phyloP scores from a whole-genome alignment of 2,888 invertebrate species.

The Heteromurus nitidus region DNA sequence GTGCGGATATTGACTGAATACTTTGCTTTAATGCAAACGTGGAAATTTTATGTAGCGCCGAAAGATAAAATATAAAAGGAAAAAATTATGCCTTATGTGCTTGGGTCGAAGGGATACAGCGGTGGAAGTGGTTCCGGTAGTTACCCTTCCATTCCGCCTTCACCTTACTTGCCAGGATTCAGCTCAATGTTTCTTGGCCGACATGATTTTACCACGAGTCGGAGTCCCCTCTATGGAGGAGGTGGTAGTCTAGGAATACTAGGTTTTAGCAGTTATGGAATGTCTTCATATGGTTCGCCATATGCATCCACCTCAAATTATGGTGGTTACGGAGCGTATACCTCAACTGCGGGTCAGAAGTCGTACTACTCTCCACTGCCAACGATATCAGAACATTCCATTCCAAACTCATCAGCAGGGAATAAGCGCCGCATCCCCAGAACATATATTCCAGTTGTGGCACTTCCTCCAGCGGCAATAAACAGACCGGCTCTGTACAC shows the following conservation, averaged over 20 bases:
- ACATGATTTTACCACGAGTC: constrained; percentile 40
- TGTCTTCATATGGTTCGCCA: constrained; percentile 36
- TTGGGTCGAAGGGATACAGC: constrained; percentile 50
- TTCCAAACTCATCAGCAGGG: constrained; percentile 25
- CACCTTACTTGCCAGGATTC: constrained; percentile 52
- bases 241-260: constrained; percentile 34
- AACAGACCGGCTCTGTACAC: constrained; percentile 76
- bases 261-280: constrained; percentile 38
- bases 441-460: constrained; percentile 61
- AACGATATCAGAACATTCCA: constrained; percentile 72
- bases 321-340: constrained; percentile 47
- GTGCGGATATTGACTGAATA: too few species aligned
- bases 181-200: constrained; percentile 58
- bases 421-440: constrained; percentile 50
- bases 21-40: background rate
- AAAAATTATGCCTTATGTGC: constrained; percentile 52
- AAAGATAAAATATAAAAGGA: too few species aligned
- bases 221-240: constrained; percentile 48
- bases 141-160: constrained; percentile 35
- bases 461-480: constrained; percentile 37
- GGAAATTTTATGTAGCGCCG: background rate
- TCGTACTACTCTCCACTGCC: constrained; percentile 57
- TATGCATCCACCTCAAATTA: constrained; percentile 43
- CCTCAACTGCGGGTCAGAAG: constrained; percentile 32
- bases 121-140: constrained; percentile 34